Conservation (phyloP, 2,888 invertebrate species). For the Hymenopus coronatus region DNA sequence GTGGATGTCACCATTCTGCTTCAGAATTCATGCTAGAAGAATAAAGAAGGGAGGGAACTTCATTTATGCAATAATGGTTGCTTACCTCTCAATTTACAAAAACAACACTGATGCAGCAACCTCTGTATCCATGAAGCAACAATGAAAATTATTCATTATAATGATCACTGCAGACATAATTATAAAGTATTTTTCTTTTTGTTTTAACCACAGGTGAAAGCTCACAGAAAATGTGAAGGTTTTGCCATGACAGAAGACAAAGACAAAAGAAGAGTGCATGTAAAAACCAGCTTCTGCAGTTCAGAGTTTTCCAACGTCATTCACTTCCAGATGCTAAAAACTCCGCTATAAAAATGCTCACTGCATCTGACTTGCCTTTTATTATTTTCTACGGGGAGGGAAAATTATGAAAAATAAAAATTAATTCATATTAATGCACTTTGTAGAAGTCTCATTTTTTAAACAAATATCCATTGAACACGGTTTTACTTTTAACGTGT, state of each 20-base stretch:
- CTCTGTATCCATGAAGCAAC: conserved; percentile 4
- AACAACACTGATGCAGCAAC: neutral
- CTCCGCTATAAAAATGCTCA: neutral
- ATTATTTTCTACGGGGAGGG: conserved; percentile 8
- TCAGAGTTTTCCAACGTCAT: neutral
- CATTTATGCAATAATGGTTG: neutral
- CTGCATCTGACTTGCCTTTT: neutral
- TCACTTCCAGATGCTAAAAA: neutral
- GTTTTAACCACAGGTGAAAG: conserved; percentile 17
- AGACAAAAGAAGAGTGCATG: neutral
- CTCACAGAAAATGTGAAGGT: conserved; percentile 8
- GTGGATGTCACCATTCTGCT: neutral
- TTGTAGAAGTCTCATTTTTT: conserved; percentile 25
- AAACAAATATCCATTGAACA: conserved; percentile 26
- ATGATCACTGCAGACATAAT: conserved; percentile 7
- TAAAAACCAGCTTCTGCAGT: neutral
- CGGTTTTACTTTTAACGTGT: conserved; percentile 18
- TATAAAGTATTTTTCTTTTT: neutral
- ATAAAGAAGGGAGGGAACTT: neutral
- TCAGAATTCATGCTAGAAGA: neutral
- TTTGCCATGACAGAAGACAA: neutral
- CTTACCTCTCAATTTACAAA: neutral
- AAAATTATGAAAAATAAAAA: conserved; percentile 30
- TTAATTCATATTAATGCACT: conserved; percentile 34
- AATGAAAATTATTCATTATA: conserved; percentile 7